These are phyloP conservation scores for Argyrosomus japonicus DNA, from an alignment of 2,113 vertebrate species.

Conservation along the genomic window DNA sequence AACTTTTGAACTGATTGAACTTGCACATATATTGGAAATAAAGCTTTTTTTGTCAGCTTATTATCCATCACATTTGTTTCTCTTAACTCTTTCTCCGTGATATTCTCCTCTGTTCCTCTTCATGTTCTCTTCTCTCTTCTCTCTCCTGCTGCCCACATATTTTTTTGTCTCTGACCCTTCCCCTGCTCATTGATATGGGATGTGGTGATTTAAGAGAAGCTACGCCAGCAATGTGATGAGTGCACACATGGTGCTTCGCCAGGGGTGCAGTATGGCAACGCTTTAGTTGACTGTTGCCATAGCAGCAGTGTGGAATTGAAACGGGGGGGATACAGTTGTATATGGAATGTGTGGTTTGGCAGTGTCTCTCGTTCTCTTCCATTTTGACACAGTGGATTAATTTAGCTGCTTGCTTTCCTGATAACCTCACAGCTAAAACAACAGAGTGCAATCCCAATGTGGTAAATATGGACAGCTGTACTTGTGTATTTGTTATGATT, in stretches of 20 bases:
- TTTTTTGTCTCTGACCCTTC: conserved; percentile 28
- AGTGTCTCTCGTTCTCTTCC: not conserved
- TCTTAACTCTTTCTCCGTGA: not conserved
- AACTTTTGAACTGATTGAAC: not conserved
- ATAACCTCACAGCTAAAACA: not conserved
- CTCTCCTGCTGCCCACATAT: not conserved
- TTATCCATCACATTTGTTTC: not conserved
- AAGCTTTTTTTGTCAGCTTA: not conserved
- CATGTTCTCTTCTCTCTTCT: not conserved
- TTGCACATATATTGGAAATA: not conserved
- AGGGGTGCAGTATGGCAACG: conserved; percentile 50
- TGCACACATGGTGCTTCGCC: conserved; percentile 30
- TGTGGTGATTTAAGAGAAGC: conserved; percentile 35
- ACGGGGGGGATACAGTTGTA: not conserved
- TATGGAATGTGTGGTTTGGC: conserved; percentile 20
- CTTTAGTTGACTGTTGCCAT: conserved; percentile 85
- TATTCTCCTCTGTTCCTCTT: not conserved
- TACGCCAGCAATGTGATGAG: conserved; percentile 28
- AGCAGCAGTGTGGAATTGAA: conserved; percentile 77
- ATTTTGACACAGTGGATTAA: not conserved
- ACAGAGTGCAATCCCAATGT: too few species aligned
- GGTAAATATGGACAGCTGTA: too few species aligned
- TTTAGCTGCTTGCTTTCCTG: not conserved
- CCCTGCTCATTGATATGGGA: conserved; percentile 37
- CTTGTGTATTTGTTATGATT: too few species aligned